phyloP scores from a whole-genome alignment of 2,888 invertebrate genomes.

The Drosophila greeni region DNA sequence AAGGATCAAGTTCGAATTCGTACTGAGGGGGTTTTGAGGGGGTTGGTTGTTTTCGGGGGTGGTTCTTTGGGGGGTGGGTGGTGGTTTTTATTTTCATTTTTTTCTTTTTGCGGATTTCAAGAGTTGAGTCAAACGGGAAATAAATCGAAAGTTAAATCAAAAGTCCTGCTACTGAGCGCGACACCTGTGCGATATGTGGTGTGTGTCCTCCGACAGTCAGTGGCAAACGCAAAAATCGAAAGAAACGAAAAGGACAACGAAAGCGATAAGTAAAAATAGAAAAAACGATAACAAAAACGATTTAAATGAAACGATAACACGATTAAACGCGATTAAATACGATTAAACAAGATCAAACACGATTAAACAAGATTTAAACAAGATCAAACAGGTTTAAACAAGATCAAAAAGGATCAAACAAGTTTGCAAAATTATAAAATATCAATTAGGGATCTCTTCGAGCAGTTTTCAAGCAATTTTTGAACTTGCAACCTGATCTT shows the following conservation, averaged over 20 bases:
- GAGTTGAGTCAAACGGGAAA: conserved; percentile 50
- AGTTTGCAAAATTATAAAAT: neutral
- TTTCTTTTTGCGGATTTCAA: conserved; percentile 21
- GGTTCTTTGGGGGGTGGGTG: neutral
- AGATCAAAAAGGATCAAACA: neutral
- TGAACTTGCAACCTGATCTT: conserved; percentile 12
- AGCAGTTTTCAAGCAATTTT: conserved; percentile 23
- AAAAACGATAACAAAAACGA: conserved; percentile 7
- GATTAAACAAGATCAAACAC: too few relatives aligned
- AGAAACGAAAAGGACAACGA: conserved; percentile 34
- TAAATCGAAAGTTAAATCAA: conserved; percentile 73
- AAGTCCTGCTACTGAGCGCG: conserved; percentile 62
- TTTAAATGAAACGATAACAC: neutral
- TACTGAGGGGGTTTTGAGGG: conserved; percentile 1
- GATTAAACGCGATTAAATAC: too few relatives aligned
- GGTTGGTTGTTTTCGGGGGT: neutral
- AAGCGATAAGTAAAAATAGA: conserved; percentile 15
- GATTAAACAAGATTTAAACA: too few relatives aligned
- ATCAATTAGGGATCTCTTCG: conserved; percentile 19
- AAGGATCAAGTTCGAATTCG: conserved; percentile 33
- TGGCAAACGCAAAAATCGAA: conserved; percentile 38
- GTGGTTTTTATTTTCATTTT: conserved; percentile 2
- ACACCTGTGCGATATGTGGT: conserved; percentile 39
- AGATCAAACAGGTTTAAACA: too few relatives aligned
- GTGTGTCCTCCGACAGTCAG: conserved; percentile 32